Base-by-base conservation (phyloP, 1,140 invertebrate species). In the Caenorhabditis inopinata region DNA sequence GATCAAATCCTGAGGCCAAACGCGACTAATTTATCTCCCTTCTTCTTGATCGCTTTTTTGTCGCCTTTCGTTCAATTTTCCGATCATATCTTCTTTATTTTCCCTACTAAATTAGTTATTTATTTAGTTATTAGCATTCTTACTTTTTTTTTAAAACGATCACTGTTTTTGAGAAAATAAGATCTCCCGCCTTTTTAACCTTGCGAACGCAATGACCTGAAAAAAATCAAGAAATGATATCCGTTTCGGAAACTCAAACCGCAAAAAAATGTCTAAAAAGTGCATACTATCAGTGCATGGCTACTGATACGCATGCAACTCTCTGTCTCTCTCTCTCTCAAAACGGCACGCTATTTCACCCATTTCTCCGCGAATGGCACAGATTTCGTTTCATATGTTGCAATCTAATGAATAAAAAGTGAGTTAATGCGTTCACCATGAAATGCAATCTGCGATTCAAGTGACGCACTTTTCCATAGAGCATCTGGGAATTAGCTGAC, bases 241-340 rank as follows among this genome's bases (percentile, higher is more conserved):
- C 58, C 32, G 58, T 68, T 68, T 68, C 11, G 35, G 0, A 68
- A 68, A 38, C 32, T 68, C 58, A 12, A n/a, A n/a, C n/a, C 58
- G 21, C 58, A 68, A 38, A 32, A 68, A 12, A 32, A 5, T 21
- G 0, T 2, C 25, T 2, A 68, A 68, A 68, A 68, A 68, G 58
- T 68, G 58, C 58, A 68, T 68, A 68, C 58, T 68, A 68, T 68
- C 58, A 68, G 11, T 68, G 58, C 18, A 38, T 68, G 58, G 38
- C 23, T 38, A 18, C 6, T 0, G 32, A 32, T 14, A 42, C 14
- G 38, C 5, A n/a, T n/a, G n/a, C n/a, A n/a, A n/a, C n/a, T n/a
- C n/a, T n/a, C n/a, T 51, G 14, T 51, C 49, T 58, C 27, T 32
- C 27, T 14, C 0, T 42, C 58, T 42, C 29, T 38, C 7, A 18